Evolutionary conservation across 2,888 invertebrate species (phyloP).

Genomic region (Pachycephus smyrnensis): DNA sequence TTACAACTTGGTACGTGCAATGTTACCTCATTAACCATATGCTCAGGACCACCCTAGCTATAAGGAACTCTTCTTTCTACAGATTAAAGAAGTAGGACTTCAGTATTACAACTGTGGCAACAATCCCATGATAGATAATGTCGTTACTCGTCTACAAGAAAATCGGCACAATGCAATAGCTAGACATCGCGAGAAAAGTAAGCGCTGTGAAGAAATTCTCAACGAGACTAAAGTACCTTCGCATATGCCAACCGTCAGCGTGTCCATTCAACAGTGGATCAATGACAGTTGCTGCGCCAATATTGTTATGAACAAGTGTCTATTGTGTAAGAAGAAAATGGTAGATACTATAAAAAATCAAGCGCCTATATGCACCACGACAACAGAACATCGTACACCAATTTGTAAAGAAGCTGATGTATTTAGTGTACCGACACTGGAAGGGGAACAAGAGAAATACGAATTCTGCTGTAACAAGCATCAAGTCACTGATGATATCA

Average conservation of each 20-base stretch:
- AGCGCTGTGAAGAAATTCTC: constrained; percentile 43
- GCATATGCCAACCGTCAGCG: constrained; percentile 39
- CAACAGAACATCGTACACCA: constrained; percentile 32
- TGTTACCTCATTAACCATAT: not conserved
- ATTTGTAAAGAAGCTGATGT: constrained; percentile 53
- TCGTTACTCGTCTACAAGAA: constrained; percentile 67
- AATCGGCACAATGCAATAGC: constrained; percentile 41
- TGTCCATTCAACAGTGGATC: constrained; percentile 50
- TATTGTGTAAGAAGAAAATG: constrained; percentile 41
- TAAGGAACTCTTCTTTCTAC: constrained; percentile 46
- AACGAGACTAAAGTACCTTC: constrained; percentile 29
- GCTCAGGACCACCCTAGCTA: not conserved
- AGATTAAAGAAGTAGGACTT: constrained; percentile 80
- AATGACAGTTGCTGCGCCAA: constrained; percentile 58
- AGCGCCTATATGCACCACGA: constrained; percentile 35
- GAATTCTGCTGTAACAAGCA: constrained; percentile 44
- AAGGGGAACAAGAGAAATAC: constrained; percentile 32
- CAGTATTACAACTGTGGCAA: constrained; percentile 79
- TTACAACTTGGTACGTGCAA: constrained; percentile 74
- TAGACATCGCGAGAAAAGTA: constrained; percentile 38
- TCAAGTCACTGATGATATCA: constrained; percentile 9
- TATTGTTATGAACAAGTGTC: constrained; percentile 56
- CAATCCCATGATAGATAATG: constrained; percentile 67
- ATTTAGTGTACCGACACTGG: constrained; percentile 37
- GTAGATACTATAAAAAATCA: constrained; percentile 6